A percentile compares a stretch with the other conserved stretches of the same genome.
phyloP scores from a whole-genome alignment of 2,888 invertebrate species.

The Apoderus coryli region DNA sequence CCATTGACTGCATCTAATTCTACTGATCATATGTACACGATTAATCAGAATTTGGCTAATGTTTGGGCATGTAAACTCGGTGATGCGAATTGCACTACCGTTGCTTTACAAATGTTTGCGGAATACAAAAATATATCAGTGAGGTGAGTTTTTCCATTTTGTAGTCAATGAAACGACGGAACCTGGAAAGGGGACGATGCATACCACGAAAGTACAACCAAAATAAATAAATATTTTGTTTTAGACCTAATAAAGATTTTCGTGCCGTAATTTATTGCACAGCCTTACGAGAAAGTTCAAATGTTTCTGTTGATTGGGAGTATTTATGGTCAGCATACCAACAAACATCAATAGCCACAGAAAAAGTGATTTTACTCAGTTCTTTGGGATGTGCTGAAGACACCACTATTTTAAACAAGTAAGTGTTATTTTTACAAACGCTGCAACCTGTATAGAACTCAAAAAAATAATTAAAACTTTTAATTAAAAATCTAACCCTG shows the following conservation, averaged over 20 bases:
- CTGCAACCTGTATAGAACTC: too few species aligned
- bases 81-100: constrained; percentile 39
- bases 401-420: constrained; percentile 34
- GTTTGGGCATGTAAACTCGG: constrained; percentile 49
- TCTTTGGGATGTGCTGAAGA: constrained; percentile 54
- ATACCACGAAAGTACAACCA: too few species aligned
- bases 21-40: constrained; percentile 35
- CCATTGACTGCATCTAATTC: constrained; percentile 16
- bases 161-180: too few species aligned
- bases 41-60: constrained; percentile 43
- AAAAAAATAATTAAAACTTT: too few species aligned
- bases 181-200: too few species aligned
- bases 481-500: too few species aligned
- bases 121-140: constrained; percentile 11
- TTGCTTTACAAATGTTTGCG: constrained; percentile 30
- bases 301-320: constrained; percentile 40
- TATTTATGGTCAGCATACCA: constrained; percentile 44
- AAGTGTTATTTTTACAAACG: too few species aligned
- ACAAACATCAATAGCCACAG: constrained; percentile 44
- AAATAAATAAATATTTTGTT: too few species aligned
- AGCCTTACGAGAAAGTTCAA: constrained; percentile 46
- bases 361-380: constrained; percentile 49
- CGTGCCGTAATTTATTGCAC: constrained; percentile 63
- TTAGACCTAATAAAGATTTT: constrained; percentile 46
- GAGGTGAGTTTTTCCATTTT: too few species aligned